Percentiles rank a stretch among this genome's conserved stretches.
Conservation (phyloP, 2,888 invertebrate genomes). For the Drosophila mettleri region DNA sequence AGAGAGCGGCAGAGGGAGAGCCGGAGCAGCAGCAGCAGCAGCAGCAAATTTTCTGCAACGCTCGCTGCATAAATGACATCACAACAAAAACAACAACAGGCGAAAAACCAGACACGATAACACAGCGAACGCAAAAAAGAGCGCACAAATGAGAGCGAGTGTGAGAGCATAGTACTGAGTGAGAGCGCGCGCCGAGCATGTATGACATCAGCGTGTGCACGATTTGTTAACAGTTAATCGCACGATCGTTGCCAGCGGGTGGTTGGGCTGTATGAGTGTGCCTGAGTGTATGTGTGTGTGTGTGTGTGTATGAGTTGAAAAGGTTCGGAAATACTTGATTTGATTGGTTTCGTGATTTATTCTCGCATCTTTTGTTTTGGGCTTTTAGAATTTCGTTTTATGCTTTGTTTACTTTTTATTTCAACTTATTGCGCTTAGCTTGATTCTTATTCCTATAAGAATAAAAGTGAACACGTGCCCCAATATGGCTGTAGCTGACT, state of each 20-base stretch:
- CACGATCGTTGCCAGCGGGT: conserved; percentile 49
- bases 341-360: conserved; percentile 26
- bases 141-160: background rate
- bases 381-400: conserved; percentile 28
- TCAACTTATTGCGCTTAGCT: conserved; percentile 4
- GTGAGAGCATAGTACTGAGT: background rate
- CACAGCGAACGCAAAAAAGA: conserved; percentile 34
- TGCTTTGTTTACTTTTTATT: conserved; percentile 50
- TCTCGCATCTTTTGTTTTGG: conserved; percentile 46
- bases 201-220: conserved; percentile 81
- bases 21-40: too few species aligned
- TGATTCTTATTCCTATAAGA: conserved; percentile 13
- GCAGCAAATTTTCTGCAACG: conserved; percentile 50
- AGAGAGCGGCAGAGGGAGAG: background rate
- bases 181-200: conserved; percentile 34
- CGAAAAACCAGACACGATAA: conserved; percentile 40
- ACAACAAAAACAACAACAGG: conserved; percentile 49
- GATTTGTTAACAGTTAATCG: conserved; percentile 81
- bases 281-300: conserved; percentile 1
- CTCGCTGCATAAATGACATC: conserved; percentile 71
- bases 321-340: conserved; percentile 56
- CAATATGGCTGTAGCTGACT: background rate
- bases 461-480: conserved; percentile 48
- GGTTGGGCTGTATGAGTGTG: background rate
- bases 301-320: background rate